phyloP scores from a whole-genome alignment of 2,113 vertebrate genomes.

The Erythrolamprus reginae region DNA sequence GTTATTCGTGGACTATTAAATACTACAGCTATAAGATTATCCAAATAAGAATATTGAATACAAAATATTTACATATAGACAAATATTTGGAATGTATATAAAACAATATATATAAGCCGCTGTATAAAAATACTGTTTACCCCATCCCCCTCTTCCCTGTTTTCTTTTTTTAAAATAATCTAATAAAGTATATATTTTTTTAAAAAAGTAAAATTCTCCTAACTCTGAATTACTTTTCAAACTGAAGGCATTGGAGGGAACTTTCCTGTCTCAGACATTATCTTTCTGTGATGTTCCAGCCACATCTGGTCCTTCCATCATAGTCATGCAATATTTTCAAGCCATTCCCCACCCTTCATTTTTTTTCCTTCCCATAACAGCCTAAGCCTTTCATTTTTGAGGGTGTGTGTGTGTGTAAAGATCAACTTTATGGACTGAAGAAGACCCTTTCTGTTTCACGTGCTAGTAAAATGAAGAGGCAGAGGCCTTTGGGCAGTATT shows the following conservation, averaged over 20 bases:
- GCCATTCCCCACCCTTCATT: conserved; percentile 28
- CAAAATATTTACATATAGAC: too few species aligned
- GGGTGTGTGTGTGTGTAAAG: too few species aligned
- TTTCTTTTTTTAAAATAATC: too few species aligned
- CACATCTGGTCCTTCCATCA: conserved; percentile 56
- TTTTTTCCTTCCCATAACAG: conserved; percentile 9
- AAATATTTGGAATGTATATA: too few species aligned
- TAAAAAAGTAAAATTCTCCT: neutral
- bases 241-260: neutral
- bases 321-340: conserved; percentile 33
- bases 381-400: too few species aligned
- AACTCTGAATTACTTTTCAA: neutral
- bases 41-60: too few species aligned
- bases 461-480: conserved; percentile 43
- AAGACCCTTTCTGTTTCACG: conserved; percentile 7
- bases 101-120: too few species aligned
- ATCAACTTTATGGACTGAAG: conserved; percentile 33
- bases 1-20: too few species aligned
- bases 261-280: fast-evolving
- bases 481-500: conserved; percentile 41
- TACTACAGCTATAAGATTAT: too few species aligned
- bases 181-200: too few species aligned
- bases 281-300: conserved; percentile 47
- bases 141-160: too few species aligned
- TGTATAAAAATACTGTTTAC: too few species aligned